Percentiles rank a stretch among this genome's conserved stretches.
phyloP scores from a whole-genome alignment of 2,797 vertebrate species.

The Melanotaenia nigrans region DNA sequence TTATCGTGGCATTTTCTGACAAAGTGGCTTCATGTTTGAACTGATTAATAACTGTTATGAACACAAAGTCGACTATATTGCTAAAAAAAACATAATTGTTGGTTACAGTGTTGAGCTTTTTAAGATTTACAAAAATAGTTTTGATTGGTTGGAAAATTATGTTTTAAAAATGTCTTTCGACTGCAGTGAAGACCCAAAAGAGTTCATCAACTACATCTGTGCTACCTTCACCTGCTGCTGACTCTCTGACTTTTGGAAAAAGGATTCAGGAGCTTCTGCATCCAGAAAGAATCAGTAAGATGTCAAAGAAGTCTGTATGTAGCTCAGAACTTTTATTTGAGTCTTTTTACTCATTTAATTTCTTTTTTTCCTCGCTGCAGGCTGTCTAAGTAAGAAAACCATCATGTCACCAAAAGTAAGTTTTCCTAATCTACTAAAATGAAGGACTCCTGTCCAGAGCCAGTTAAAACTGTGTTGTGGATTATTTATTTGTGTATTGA shows the following conservation, averaged over 20 bases:
- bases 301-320: background rate
- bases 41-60: too few relatives aligned
- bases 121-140: too few relatives aligned
- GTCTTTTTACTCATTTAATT: background rate
- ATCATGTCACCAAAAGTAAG: slow-evolving; percentile 12
- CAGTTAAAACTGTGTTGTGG: too few relatives aligned
- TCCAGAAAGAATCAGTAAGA: slow-evolving; percentile 20
- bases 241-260: slow-evolving; percentile 13
- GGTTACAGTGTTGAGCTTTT: too few relatives aligned
- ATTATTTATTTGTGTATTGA: too few relatives aligned
- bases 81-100: too few relatives aligned
- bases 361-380: background rate
- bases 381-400: slow-evolving; percentile 8
- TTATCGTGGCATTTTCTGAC: too few relatives aligned
- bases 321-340: background rate
- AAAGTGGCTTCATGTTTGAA: too few relatives aligned
- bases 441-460: too few relatives aligned
- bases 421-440: background rate
- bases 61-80: too few relatives aligned
- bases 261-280: background rate
- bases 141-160: too few relatives aligned
- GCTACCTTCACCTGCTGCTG: background rate
- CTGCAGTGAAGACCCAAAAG: background rate
- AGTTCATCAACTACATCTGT: background rate
- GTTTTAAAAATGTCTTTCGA: too few relatives aligned